These are phyloP conservation scores for Timandra comae DNA, from an alignment of 2,888 invertebrate species.

Conservation along the genomic window DNA sequence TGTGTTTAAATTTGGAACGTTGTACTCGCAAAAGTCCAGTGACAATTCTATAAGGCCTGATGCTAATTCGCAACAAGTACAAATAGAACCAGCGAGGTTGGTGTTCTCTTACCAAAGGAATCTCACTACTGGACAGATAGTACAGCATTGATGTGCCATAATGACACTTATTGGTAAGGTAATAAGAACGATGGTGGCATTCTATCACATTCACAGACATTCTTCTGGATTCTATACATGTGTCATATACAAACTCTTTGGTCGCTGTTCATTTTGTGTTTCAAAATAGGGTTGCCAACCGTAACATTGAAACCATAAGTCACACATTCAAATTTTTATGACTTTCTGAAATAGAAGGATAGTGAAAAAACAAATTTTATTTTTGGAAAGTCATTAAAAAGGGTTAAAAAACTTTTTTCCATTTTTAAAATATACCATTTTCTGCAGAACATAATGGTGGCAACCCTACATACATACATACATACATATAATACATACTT, in stretches of 20 bases:
- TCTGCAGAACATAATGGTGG: no score
- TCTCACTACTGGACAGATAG: conserved; percentile 48
- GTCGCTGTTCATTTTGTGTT: no score
- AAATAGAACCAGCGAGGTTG: conserved; percentile 65
- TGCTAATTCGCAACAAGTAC: conserved; percentile 68
- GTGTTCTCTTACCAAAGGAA: conserved; percentile 61
- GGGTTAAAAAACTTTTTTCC: no score
- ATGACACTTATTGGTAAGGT: conserved; percentile 60
- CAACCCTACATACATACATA: conserved; percentile 8
- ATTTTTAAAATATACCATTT: no score
- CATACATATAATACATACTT: conserved; percentile 2
- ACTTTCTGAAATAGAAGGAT: no score
- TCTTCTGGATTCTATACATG: conserved; percentile 23
- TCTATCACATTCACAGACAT: conserved; percentile 28
- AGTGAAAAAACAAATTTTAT: no score
- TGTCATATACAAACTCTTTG: no score
- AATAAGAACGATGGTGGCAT: conserved; percentile 40
- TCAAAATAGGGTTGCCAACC: no score
- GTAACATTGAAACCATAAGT: no score
- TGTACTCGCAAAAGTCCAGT: conserved; percentile 62
- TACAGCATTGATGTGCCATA: conserved; percentile 54
- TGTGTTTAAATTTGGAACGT: conserved; percentile 66
- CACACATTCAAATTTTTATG: no score
- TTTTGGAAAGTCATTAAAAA: no score
- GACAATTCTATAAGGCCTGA: conserved; percentile 70